phyloP scores from a whole-genome alignment of 2,888 invertebrate genomes.

The Morpho helenor region DNA sequence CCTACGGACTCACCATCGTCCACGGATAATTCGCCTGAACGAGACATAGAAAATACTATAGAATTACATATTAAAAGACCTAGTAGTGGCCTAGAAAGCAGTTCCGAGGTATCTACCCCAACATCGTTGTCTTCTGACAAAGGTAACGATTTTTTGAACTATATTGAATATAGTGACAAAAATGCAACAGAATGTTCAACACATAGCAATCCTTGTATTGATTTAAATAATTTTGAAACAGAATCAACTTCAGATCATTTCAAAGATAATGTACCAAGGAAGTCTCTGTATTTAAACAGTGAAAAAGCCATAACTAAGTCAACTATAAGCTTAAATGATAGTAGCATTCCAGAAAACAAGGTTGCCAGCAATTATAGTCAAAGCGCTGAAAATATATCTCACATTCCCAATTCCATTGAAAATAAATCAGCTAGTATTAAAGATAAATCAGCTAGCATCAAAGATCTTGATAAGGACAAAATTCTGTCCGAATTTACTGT shows the following conservation, averaged over 20 bases:
- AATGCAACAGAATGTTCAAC: not conserved
- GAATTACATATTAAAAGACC: constrained; percentile 6
- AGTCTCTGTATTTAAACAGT: constrained; percentile 22
- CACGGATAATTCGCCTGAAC: constrained; percentile 38
- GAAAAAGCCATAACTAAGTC: constrained; percentile 46
- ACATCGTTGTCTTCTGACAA: constrained; percentile 36
- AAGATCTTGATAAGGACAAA: constrained; percentile 49
- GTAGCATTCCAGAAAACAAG: constrained; percentile 27
- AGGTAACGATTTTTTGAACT: constrained; percentile 13
- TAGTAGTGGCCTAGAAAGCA: constrained; percentile 25
- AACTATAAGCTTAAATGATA: constrained; percentile 52
- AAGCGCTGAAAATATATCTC: constrained; percentile 61
- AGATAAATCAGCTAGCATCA: constrained; percentile 32
- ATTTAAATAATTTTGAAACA: not conserved
- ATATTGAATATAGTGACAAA: constrained; percentile 1
- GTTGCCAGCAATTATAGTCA: constrained; percentile 47
- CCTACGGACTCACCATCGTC: constrained; percentile 37
- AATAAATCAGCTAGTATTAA: constrained; percentile 31
- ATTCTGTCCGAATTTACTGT: constrained; percentile 53
- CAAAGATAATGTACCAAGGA: constrained; percentile 3
- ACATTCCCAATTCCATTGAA: constrained; percentile 22
- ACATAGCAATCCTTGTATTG: not conserved
- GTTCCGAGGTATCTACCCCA: constrained; percentile 34
- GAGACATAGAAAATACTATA: constrained; percentile 12
- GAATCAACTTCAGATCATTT: not conserved